Base-by-base conservation (phyloP, 2,888 invertebrate genomes). In the Campoplex nolae region DNA sequence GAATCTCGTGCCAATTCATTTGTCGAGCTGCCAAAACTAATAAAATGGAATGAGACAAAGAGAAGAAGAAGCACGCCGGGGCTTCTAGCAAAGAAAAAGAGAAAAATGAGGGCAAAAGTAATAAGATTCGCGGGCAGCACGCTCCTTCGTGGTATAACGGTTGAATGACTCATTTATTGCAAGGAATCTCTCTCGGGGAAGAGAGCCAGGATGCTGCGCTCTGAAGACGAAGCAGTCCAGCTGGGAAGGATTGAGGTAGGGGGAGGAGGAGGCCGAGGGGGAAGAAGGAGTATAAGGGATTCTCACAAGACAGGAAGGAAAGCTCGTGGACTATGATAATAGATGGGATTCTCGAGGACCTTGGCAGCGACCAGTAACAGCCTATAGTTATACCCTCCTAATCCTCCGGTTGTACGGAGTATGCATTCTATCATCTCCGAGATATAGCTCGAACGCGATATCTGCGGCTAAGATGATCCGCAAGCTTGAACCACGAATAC, bases 291-390 rank as follows among this genome's bases (percentile, higher is more conserved):
- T 32, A 35, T 16, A 51, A 38, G 35, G 51, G 65, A 67, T 67
- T 77, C 81, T 73, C 71, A 13, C 71, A 32, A 56, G 85, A 79
- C 68, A 68, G 83, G 73, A 56, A 73, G 82, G 77, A 73, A 70
- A 45, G 75, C 83, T 75, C 45, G 73, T 45, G 78, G 51, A 74
- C 70, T 79, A 65, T n/a, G 83, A 80, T 86, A 86, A 86, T 76
- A 83, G 79, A 83, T 86, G 86, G 71, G 79, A 79, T 86, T 83
- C 79, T 86, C 75, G 75, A 83, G 83, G 65, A 75, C 75, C 83
- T 79, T 86, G 86, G 79, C 83, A 83, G 18, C 83, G 56, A 54
- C 48, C 70, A 38, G 58, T 51, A 65, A 32, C 58, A 28, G n/a
- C 35, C 75, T 45, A 71, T 54, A 79, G 67, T 68, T 56, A 80